Conservation (phyloP, 2,888 invertebrate genomes). For the Ctenicera cuprea region DNA sequence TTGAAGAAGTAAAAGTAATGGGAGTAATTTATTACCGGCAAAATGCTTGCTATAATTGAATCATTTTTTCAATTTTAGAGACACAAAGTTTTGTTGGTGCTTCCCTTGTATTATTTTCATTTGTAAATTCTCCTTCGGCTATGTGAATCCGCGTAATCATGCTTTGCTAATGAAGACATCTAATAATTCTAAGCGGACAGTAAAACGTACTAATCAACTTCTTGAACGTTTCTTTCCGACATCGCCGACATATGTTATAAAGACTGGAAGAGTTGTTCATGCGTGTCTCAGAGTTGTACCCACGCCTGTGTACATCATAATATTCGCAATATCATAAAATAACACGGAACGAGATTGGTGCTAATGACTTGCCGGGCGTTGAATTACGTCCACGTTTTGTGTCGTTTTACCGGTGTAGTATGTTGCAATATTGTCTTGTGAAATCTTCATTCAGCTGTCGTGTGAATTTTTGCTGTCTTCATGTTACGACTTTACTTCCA, state of each 20-base stretch:
- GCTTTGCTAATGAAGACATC: not conserved
- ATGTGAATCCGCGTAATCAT: not conserved
- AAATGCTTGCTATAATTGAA: no score
- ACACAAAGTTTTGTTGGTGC: no score
- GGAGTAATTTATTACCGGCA: no score
- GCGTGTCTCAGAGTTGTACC: constrained; percentile 9
- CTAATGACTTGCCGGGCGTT: constrained; percentile 15
- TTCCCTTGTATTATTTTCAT: no score
- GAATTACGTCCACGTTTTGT: constrained; percentile 25
- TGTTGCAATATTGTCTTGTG: constrained; percentile 29
- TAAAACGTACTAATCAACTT: no score
- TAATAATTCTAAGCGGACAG: no score
- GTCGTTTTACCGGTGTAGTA: constrained; percentile 23
- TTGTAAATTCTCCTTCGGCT: no score
- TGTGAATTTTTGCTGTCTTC: constrained; percentile 15
- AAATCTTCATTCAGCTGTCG: constrained; percentile 24
- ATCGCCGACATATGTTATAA: not conserved
- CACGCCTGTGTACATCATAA: not conserved
- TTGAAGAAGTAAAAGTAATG: no score
- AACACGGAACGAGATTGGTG: constrained; percentile 10
- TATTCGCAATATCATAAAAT: constrained; percentile 7
- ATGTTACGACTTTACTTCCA: not conserved
- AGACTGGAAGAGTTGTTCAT: constrained; percentile 10
- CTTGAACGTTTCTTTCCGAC: not conserved
- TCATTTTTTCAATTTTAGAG: no score